These are phyloP conservation scores for Lagria hirta DNA, from an alignment of 2,888 invertebrate species.

Conservation along the genomic window DNA sequence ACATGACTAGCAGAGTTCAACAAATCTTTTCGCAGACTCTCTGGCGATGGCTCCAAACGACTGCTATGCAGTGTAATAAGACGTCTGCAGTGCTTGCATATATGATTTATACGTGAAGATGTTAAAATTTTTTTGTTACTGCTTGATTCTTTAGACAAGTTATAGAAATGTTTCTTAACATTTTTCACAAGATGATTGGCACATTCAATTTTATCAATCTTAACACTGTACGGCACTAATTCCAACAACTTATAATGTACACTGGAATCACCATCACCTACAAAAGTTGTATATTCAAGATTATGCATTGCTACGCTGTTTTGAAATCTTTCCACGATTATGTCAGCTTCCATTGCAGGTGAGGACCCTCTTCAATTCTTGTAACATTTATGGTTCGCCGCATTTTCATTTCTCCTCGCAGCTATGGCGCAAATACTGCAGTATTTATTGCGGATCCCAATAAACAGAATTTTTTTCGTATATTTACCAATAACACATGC, in stretches of 20 bases:
- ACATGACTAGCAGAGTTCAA: no score
- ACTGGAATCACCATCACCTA: conserved; percentile 31
- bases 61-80: no score
- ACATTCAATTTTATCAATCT: conserved; percentile 26
- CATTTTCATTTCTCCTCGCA: conserved; percentile 6
- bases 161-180: conserved; percentile 6
- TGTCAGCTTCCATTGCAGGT: conserved; percentile 30
- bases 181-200: conserved; percentile 30
- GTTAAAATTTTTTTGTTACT: no score
- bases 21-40: no score
- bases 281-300: conserved; percentile 24
- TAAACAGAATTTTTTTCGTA: conserved; percentile 24
- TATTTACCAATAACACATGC: conserved; percentile 11
- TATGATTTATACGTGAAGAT: no score
- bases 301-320: conserved; percentile 21
- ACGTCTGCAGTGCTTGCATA: no score
- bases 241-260: conserved; percentile 24
- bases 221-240: conserved; percentile 24
- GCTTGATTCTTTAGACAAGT: conserved; percentile 3
- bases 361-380: conserved; percentile 30
- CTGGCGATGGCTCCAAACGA: no score
- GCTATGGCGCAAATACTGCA: conserved; percentile 28
- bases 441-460: conserved; percentile 31
- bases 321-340: no score
- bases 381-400: conserved; percentile 26